Conservation (phyloP, 2,888 invertebrate species). For the Mesorhabditis belari region DNA sequence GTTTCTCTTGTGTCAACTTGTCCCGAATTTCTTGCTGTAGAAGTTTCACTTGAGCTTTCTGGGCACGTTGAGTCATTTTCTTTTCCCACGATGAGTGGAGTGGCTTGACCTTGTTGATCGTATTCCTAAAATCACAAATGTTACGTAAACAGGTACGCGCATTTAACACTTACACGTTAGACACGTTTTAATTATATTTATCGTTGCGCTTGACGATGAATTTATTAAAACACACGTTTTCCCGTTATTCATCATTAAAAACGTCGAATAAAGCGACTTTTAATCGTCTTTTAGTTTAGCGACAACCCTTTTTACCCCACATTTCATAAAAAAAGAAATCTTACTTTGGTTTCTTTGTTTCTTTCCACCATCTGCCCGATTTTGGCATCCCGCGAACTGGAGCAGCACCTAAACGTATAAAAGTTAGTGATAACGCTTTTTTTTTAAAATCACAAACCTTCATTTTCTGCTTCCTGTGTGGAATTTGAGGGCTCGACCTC, state of each 20-base stretch:
- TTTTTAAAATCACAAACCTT: too few species aligned
- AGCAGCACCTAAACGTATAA: neutral
- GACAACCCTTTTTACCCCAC: too few species aligned
- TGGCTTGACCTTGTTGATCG: constrained; percentile 33
- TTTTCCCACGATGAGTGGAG: constrained; percentile 36
- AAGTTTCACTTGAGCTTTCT: constrained; percentile 26
- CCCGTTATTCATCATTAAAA: too few species aligned
- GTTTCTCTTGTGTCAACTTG: constrained; percentile 11
- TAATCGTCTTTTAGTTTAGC: too few species aligned
- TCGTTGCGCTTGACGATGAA: too few species aligned
- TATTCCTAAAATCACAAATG: constrained; percentile 15
- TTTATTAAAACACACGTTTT: too few species aligned
- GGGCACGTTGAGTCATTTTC: constrained; percentile 38
- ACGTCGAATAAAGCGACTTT: too few species aligned
- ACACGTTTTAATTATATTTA: too few species aligned
- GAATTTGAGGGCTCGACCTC: neutral
- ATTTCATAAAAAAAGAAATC: neutral
- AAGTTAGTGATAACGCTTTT: neutral
- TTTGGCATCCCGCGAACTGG: constrained; percentile 9
- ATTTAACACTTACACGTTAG: too few species aligned
- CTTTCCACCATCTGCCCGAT: constrained; percentile 29
- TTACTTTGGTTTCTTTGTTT: constrained; percentile 11
- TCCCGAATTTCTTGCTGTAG: constrained; percentile 17
- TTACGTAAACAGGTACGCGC: neutral
- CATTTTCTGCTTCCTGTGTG: too few species aligned